Percentiles rank a stretch among this genome's conserved stretches.
phyloP scores from a whole-genome alignment of 2,113 vertebrate species.

The Eurystomus gularis region DNA sequence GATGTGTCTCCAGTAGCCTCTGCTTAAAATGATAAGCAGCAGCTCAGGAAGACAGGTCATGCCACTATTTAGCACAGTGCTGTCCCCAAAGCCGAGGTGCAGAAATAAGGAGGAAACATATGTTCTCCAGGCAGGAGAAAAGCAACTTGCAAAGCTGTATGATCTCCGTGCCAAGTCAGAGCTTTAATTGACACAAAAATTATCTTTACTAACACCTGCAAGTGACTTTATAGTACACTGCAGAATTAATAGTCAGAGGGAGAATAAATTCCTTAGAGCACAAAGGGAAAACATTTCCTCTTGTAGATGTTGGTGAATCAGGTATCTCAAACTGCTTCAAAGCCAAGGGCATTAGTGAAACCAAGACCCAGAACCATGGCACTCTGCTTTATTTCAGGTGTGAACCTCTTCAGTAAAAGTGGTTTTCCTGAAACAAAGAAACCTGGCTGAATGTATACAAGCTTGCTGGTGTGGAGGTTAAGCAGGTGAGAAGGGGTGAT shows the following conservation, averaged over 20 bases:
- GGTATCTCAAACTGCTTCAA: not conserved
- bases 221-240: not conserved
- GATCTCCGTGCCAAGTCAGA: constrained; percentile 12
- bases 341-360: not conserved
- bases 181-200: constrained; percentile 27
- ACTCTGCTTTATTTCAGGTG: not conserved
- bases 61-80: not conserved
- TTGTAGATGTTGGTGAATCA: not conserved
- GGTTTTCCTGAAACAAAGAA: not conserved
- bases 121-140: constrained; percentile 11
- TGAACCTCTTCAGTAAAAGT: not conserved
- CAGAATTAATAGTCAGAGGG: not conserved
- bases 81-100: not conserved
- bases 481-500: not conserved
- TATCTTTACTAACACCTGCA: constrained; percentile 23
- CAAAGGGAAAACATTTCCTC: not conserved
- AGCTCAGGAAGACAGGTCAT: not conserved
- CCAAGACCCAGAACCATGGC: not conserved
- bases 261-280: not conserved
- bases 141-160: not conserved
- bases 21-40: not conserved
- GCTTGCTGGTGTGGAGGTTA: not conserved
- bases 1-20: not conserved
- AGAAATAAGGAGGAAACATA: constrained; percentile 16
- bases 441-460: not conserved